Evolutionary conservation across 2,888 invertebrate genomes (phyloP), one percentile per base, ranked within the genome.

Genomic region (Rotaria macrura): DNA sequence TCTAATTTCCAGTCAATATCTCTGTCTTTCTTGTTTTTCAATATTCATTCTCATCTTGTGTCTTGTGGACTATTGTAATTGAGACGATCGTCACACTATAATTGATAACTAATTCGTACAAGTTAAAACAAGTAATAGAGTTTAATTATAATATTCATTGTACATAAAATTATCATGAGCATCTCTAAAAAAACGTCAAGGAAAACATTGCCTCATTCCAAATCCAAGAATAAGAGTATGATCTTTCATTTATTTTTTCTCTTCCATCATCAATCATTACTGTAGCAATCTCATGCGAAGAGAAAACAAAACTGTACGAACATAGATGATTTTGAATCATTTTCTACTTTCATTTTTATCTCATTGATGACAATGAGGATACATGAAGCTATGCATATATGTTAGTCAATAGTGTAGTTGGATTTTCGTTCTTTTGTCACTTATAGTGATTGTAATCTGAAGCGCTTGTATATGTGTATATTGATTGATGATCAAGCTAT

Each of bases 401-500:
- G 65, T 34, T 34, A 65, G 34, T 38, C 65, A 34, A 65, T 65
- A 65, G 10, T 34, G 34, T 65, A 65, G 7, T 7, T 23, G 3
- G 4, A 2, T 20, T 52, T 23, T 52, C 23, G 3, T 49, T 29
- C 29, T 65, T 65, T 14, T 29, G 65, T 14, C 65, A 29, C 20
- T 65, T 65, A 65, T 65, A 2, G 38, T 34, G 65, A 65, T 65
- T 65, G 20, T 65, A 65, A 65, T 65, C 65, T 34, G 14, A 57
- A 3, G 9, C 34, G 20, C 7, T 34, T 65, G n/a, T n/a, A 2
- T 65, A 20, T 65, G 38, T 34, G 2, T 5, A 34, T 34, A 65
- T 65, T 65, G 65, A 65, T 65, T 65, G 65, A 65, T 65, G 65
- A 65, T 65, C 65, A 65, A 34, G 34, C 65, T 65, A 65, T 65